A percentile compares a stretch with the other conserved stretches of the same genome.
Conservation (phyloP, 1,140 invertebrate genomes). For the Chironomus tepperi region DNA sequence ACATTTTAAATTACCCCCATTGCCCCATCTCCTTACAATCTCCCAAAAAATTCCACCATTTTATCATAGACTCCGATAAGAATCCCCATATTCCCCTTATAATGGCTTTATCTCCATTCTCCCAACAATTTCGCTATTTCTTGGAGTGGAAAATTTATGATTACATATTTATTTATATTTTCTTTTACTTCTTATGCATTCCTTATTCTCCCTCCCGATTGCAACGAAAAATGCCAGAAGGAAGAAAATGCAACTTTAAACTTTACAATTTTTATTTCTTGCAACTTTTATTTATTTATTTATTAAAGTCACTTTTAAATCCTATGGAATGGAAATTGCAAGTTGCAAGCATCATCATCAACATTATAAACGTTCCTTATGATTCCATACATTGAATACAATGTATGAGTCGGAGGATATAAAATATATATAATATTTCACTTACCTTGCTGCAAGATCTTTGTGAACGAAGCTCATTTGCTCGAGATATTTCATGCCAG, state of each 20-base stretch:
- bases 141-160: conserved; percentile 11
- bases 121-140: background rate
- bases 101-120: background rate
- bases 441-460: conserved; percentile 67
- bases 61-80: no score
- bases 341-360: no score
- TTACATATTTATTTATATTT: conserved; percentile 18
- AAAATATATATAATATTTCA: conserved; percentile 26
- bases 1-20: no score
- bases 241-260: background rate
- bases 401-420: no score
- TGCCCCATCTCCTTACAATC: no score
- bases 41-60: no score
- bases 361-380: no score
- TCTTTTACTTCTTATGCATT: background rate
- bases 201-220: no score
- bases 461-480: conserved; percentile 68
- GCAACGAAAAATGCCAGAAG: background rate
- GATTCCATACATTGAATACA: no score
- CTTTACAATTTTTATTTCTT: background rate
- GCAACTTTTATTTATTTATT: background rate
- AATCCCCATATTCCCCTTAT: no score
- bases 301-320: no score
- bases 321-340: no score
- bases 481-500: conserved; percentile 79